These are phyloP conservation scores for Kryptopterus vitreolus DNA, from an alignment of 2,797 vertebrate genomes.

Conservation along the genomic window DNA sequence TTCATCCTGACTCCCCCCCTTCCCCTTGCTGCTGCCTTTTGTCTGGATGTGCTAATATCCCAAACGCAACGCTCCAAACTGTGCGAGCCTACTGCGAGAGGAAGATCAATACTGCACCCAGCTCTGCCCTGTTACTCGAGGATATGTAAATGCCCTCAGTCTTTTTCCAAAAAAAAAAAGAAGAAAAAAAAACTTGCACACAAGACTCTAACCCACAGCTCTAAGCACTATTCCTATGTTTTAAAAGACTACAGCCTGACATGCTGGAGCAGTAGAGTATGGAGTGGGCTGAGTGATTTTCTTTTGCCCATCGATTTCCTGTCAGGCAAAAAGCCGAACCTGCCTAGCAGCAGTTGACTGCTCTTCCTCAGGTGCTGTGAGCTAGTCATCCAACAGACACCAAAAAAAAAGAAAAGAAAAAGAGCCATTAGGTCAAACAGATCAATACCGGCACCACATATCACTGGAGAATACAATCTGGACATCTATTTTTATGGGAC, in stretches of 20 bases:
- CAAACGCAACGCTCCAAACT: constrained; percentile 45
- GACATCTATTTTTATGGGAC: constrained; percentile 27
- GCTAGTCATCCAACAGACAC: constrained; percentile 21
- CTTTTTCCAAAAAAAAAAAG: neutral
- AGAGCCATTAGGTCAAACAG: constrained; percentile 8
- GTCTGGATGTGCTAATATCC: constrained; percentile 54
- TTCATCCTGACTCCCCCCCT: constrained; percentile 37
- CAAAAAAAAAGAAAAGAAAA: no score
- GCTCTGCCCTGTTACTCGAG: constrained; percentile 29
- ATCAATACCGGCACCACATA: constrained; percentile 35
- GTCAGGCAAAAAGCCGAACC: constrained; percentile 51
- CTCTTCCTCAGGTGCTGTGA: constrained; percentile 39
- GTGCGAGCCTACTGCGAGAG: constrained; percentile 39
- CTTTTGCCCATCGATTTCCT: constrained; percentile 52
- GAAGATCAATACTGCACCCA: constrained; percentile 47
- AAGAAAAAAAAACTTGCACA: constrained; percentile 4
- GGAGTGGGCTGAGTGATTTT: constrained; percentile 24
- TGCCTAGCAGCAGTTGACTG: constrained; percentile 44
- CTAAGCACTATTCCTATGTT: constrained; percentile 43
- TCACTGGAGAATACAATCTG: neutral
- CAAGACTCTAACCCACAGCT: constrained; percentile 26
- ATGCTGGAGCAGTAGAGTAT: constrained; percentile 26
- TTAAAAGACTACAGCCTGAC: constrained; percentile 39
- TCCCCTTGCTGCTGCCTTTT: constrained; percentile 45
- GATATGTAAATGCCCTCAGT: constrained; percentile 46